Conservation (phyloP, 2,888 invertebrate species). For the Phymatocera aterrima region DNA sequence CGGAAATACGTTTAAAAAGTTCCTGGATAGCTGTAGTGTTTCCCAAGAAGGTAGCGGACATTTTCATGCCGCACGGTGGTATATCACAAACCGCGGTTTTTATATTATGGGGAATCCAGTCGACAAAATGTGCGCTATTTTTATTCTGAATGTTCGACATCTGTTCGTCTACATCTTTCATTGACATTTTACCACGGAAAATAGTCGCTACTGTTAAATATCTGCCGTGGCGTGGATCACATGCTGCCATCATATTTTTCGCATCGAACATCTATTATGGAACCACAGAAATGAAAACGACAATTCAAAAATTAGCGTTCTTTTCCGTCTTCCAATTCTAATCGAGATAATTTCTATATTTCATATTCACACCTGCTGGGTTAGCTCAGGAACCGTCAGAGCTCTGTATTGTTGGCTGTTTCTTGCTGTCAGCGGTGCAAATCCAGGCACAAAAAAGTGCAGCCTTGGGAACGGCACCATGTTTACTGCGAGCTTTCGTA, state of each 20-base stretch:
- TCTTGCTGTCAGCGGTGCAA: conserved; percentile 79
- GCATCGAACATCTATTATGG: conserved; percentile 78
- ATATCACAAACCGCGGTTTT: conserved; percentile 91
- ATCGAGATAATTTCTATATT: neutral
- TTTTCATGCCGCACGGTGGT: conserved; percentile 90
- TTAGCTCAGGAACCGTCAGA: conserved; percentile 76
- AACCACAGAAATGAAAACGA: conserved; percentile 54
- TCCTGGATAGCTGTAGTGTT: conserved; percentile 92
- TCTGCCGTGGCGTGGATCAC: conserved; percentile 77
- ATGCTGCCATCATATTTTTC: conserved; percentile 82
- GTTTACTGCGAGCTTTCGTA: conserved; percentile 78
- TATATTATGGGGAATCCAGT: conserved; percentile 93
- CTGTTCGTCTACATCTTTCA: conserved; percentile 77
- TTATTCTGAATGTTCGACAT: conserved; percentile 90
- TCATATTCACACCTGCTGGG: conserved; percentile 72
- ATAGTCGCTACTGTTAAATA: conserved; percentile 77
- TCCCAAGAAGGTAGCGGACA: conserved; percentile 93
- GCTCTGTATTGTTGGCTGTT: conserved; percentile 76
- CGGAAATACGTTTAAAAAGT: conserved; percentile 88
- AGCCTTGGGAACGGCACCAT: conserved; percentile 82
- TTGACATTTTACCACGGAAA: conserved; percentile 76
- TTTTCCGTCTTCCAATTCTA: neutral
- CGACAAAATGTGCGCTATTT: conserved; percentile 85
- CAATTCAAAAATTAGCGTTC: neutral
- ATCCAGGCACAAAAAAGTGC: conserved; percentile 79